phyloP scores from a whole-genome alignment of 2,113 vertebrate species.

The Canis aureus region DNA sequence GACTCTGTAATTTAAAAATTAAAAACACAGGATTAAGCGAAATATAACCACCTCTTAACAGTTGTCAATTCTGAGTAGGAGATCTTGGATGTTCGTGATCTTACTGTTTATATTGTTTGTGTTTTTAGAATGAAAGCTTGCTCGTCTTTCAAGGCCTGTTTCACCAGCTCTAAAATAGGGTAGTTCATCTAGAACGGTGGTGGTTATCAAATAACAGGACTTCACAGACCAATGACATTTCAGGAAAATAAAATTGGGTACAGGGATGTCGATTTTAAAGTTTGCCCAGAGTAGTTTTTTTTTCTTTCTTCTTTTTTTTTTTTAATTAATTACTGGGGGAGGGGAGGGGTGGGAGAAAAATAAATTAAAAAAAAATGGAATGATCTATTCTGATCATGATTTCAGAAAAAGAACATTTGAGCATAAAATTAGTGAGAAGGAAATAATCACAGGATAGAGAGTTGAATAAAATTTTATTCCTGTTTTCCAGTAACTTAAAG shows the following conservation, averaged over 20 bases:
- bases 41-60: neutral
- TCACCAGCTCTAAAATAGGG: neutral
- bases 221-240: neutral
- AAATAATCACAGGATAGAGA: neutral
- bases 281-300: neutral
- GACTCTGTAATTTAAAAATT: neutral
- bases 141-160: neutral
- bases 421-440: neutral
- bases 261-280: neutral
- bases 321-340: neutral
- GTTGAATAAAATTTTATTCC: neutral
- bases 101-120: neutral
- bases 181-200: neutral
- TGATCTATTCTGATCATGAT: neutral
- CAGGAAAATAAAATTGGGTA: neutral
- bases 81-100: neutral
- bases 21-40: neutral
- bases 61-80: neutral
- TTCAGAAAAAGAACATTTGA: neutral
- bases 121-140: neutral
- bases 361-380: neutral
- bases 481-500: slow-evolving; percentile 19
- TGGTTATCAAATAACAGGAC: neutral
- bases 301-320: too few species aligned
- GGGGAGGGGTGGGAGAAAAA: neutral